Evolutionary conservation across 2,797 vertebrate species (phyloP).

Genomic region (Oryzias dopingdopingensis): DNA sequence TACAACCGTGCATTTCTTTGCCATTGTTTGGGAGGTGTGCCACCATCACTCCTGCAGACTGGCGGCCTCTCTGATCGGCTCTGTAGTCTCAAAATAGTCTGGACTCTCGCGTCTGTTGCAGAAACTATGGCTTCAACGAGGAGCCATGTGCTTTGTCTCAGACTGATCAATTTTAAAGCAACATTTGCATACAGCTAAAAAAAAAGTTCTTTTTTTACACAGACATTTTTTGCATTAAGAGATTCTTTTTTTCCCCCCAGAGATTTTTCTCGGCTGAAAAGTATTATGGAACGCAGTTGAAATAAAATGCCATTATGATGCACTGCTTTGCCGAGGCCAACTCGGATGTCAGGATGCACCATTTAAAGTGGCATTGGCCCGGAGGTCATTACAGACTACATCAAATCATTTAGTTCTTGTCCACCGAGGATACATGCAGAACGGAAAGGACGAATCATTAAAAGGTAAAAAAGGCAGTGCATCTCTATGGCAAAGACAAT

Average conservation of each 20-base stretch:
- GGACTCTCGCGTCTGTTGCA: conserved; percentile 13
- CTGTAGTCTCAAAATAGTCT: conserved; percentile 34
- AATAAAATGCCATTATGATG: conserved; percentile 1
- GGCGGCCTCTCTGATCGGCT: conserved; percentile 54
- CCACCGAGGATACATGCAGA: conserved; percentile 30
- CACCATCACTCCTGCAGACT: conserved; percentile 43
- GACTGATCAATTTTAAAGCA: background rate
- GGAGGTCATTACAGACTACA: conserved; percentile 47
- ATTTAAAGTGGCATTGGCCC: conserved; percentile 39
- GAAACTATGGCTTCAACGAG: conserved; percentile 34
- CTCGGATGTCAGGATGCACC: conserved; percentile 22
- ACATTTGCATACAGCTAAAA: conserved; percentile 17
- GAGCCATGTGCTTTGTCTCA: background rate
- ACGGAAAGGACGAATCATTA: conserved; percentile 52
- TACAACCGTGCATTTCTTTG: conserved; percentile 20
- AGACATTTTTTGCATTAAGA: too few species aligned
- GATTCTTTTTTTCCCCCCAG: too few species aligned
- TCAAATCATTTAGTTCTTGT: conserved; percentile 50
- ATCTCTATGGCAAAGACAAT: conserved; percentile 18
- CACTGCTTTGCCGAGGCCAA: conserved; percentile 10
- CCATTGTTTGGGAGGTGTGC: conserved; percentile 48
- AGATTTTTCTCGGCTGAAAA: background rate
- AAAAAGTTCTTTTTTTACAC: background rate
- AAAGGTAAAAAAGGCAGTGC: conserved; percentile 2
- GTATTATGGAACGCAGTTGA: background rate